Conservation (phyloP, 2,797 vertebrate genomes). For the Chelmon rostratus region DNA sequence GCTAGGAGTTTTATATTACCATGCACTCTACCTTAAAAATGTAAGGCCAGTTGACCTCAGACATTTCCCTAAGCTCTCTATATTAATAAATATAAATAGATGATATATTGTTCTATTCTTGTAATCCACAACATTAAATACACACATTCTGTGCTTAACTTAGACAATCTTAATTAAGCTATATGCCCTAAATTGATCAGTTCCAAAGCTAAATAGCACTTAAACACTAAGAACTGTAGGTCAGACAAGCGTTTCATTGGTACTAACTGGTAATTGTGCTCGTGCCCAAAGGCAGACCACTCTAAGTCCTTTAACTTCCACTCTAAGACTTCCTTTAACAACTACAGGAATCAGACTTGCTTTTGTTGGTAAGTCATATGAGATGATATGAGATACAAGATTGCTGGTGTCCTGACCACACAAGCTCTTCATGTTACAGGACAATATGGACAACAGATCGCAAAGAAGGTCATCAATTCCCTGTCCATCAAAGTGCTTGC, state of each 20-base stretch:
- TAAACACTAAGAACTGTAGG: neutral
- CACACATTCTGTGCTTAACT: neutral
- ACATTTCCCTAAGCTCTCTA: neutral
- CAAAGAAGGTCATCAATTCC: neutral
- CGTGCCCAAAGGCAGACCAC: neutral
- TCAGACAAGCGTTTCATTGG: neutral
- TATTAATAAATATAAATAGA: neutral
- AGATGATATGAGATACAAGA: neutral
- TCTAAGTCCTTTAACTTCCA: neutral
- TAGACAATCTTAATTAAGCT: neutral
- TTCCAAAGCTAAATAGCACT: neutral
- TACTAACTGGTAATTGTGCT: neutral
- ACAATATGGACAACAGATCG: neutral
- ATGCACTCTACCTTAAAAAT: neutral
- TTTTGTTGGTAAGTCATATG: neutral
- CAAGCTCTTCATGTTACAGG: neutral
- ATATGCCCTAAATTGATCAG: neutral
- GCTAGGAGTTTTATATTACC: neutral
- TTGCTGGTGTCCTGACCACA: conserved; percentile 1
- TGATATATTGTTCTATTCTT: neutral
- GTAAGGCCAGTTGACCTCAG: neutral
- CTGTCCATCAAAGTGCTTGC: neutral
- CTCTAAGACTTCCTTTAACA: neutral
- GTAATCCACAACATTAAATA: neutral
- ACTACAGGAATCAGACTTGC: neutral